Evolutionary conservation across 2,113 vertebrate species (phyloP).

Genomic region (Tautogolabrus adspersus): DNA sequence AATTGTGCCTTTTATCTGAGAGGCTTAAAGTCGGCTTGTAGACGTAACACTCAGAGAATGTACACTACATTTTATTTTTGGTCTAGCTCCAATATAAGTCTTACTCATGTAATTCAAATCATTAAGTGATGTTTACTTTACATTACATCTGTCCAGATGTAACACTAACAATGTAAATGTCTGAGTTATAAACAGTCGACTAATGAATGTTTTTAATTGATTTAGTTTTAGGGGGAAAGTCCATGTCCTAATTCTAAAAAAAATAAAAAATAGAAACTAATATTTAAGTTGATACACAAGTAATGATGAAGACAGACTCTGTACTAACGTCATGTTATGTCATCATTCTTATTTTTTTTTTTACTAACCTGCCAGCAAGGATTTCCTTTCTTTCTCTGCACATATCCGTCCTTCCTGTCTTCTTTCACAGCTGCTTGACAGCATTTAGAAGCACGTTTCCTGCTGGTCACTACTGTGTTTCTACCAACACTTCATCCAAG

Average conservation of each 20-base stretch:
- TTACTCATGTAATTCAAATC: too few relatives aligned
- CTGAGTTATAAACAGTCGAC: too few relatives aligned
- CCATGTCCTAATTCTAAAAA: not conserved
- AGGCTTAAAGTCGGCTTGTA: too few relatives aligned
- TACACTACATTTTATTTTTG: too few relatives aligned
- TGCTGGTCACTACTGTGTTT: not conserved
- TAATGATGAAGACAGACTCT: not conserved
- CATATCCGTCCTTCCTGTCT: conserved; percentile 47
- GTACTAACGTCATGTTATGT: not conserved
- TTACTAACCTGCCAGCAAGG: conserved; percentile 2
- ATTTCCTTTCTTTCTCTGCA: conserved; percentile 47
- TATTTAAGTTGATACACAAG: not conserved
- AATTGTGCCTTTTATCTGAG: too few relatives aligned
- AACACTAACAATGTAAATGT: too few relatives aligned
- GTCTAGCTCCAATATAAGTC: too few relatives aligned
- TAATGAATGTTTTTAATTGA: too few relatives aligned
- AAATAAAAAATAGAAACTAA: not conserved
- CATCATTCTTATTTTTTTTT: not conserved
- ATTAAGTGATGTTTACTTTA: too few relatives aligned
- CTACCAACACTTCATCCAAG: not conserved
- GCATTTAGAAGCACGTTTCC: not conserved
- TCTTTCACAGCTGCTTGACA: conserved; percentile 24
- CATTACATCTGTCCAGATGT: too few relatives aligned
- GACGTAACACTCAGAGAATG: too few relatives aligned
- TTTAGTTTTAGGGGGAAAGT: too few relatives aligned